These are phyloP conservation scores for Pangasius macronema DNA, from an alignment of 2,797 vertebrate species.

Conservation along the genomic window DNA sequence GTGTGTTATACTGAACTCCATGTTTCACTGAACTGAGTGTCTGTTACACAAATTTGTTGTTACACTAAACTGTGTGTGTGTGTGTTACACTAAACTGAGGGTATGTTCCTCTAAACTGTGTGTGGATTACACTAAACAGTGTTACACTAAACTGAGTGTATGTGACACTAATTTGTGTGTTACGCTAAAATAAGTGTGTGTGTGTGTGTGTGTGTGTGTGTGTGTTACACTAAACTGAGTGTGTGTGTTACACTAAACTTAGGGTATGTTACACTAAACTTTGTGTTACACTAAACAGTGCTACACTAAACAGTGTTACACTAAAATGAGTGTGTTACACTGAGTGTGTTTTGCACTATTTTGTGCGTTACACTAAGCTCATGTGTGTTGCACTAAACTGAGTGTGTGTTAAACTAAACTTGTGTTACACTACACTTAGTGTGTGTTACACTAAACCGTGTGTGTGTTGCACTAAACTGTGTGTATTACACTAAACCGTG, in stretches of 20 bases:
- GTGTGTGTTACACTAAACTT: not conserved
- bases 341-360: not conserved
- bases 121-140: not conserved
- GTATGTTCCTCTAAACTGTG: slow-evolving; percentile 41
- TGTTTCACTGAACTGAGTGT: not conserved
- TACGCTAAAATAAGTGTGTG: not conserved
- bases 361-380: not conserved
- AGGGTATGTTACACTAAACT: not conserved
- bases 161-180: not conserved
- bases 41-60: not conserved
- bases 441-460: not conserved
- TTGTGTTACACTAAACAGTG: not conserved
- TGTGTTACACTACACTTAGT: not conserved
- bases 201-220: not conserved
- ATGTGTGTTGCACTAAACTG: slow-evolving; percentile 12
- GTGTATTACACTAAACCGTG: not conserved
- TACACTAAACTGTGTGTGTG: not conserved
- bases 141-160: not conserved
- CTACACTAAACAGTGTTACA: not conserved
- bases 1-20: slow-evolving; percentile 2
- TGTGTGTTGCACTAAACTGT: not conserved
- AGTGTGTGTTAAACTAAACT: not conserved
- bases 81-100: slow-evolving; percentile 45
- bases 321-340: slow-evolving; percentile 44
- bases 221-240: not conserved